Percentiles rank a stretch among this genome's conserved stretches.
These are phyloP conservation scores for Procambarus clarkii DNA, from an alignment of 1,140 invertebrate genomes.

Conservation along the genomic window DNA sequence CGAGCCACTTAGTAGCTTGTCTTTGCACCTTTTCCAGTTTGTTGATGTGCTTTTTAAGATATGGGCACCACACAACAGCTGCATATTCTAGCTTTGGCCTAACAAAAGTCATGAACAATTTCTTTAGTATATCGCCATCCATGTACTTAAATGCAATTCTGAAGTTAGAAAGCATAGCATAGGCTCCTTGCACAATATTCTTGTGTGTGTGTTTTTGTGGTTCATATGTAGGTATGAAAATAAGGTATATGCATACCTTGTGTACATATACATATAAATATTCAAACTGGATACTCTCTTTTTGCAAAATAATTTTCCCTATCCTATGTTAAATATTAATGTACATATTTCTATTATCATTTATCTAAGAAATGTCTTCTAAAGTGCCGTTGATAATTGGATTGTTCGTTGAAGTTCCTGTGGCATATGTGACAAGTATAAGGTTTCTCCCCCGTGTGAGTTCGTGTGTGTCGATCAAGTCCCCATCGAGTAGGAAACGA, in stretches of 20 bases:
- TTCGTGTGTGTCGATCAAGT: conserved; percentile 76
- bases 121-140: too few relatives aligned
- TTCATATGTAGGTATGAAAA: conserved; percentile 37
- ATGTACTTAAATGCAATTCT: too few relatives aligned
- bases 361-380: conserved; percentile 58
- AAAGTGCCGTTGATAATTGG: conserved; percentile 63
- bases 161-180: too few relatives aligned
- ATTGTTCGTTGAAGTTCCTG: conserved; percentile 63
- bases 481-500: conserved; percentile 77
- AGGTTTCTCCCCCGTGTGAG: conserved; percentile 76
- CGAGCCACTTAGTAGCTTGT: too few relatives aligned
- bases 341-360: conserved; percentile 5
- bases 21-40: too few relatives aligned
- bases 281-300: not conserved
- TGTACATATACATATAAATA: not conserved
- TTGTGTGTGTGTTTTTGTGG: not conserved
- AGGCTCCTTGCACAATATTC: too few relatives aligned
- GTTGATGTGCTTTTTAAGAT: too few relatives aligned
- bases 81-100: too few relatives aligned
- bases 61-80: too few relatives aligned
- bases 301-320: not conserved
- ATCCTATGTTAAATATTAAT: conserved; percentile 7
- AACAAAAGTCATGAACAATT: too few relatives aligned
- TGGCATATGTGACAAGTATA: conserved; percentile 68
- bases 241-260: conserved; percentile 13